A percentile compares a stretch with the other conserved stretches of the same genome.
Conservation (phyloP, 1,140 invertebrate genomes). For the Aporrectodea caliginosa region DNA sequence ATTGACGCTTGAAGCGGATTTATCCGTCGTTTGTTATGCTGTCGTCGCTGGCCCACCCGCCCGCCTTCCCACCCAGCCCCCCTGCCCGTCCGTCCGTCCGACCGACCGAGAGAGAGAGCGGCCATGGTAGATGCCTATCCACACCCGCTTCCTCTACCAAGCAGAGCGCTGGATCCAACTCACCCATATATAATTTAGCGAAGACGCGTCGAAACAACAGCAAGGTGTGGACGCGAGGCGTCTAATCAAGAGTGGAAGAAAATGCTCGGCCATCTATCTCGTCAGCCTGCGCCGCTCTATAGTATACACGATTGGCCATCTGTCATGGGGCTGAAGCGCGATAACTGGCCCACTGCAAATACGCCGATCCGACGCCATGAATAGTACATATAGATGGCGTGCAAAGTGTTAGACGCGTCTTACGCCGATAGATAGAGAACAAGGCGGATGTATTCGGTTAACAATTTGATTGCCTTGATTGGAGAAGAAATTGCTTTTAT, state of each 20-base stretch:
- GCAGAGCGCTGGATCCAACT: not conserved
- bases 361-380: too few relatives aligned
- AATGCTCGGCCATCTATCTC: not conserved
- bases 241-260: not conserved
- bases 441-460: too few relatives aligned
- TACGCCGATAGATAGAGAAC: too few relatives aligned
- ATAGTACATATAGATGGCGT: too few relatives aligned
- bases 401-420: too few relatives aligned
- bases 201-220: not conserved
- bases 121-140: not conserved
- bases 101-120: not conserved
- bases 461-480: too few relatives aligned
- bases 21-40: too few relatives aligned
- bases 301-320: not conserved
- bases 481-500: too few relatives aligned
- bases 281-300: not conserved
- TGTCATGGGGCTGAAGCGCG: not conserved
- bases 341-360: too few relatives aligned
- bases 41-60: not conserved
- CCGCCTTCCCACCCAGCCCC: too few relatives aligned
- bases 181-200: not conserved
- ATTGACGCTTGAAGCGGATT: not conserved
- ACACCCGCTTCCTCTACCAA: not conserved
- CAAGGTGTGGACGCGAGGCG: constrained; percentile 1
- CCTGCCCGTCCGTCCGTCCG: too few relatives aligned